Base-by-base conservation (phyloP, 2,888 invertebrate genomes). In the Dynastes grantii region DNA sequence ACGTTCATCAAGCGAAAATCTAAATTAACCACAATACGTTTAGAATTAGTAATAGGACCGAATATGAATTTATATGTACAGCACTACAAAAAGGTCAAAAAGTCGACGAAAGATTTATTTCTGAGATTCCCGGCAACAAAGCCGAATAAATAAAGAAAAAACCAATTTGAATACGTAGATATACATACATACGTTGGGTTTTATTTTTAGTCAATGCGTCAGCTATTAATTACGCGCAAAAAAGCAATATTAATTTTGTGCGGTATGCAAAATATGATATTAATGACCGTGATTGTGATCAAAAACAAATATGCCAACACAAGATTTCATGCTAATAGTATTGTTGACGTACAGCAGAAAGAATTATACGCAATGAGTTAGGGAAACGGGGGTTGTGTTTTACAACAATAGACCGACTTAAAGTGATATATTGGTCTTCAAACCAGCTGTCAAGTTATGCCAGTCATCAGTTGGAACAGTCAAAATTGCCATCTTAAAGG, bases 161-260 rank as follows among this genome's bases (percentile, higher is more conserved):
- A 22, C 51, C 29, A 29, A 68, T 68, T 68, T 68, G 68, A 68
- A 68, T 68, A 68, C 51, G 67, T 49, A 45, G 32, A 37, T 22
- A 27, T 49, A 67, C 45, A 45, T 51, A 1, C 51, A 5, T 53
- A 51, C 51, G 27, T 29, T 68, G 51, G 13, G 27, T 68, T 22
- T 68, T 68, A 68, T 68, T 68, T 68, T 68, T 68, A 68, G 68
- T 51, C 27, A 68, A 68, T 68, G 68, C 68, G 68, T 68, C 68
- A 68, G n/a, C 68, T 49, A 49, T 51, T 68, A 68, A 68, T 68
- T 68, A 68, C 51, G 27, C 5, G 16, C 13, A 29, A 68, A 68
- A 51, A 40, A 40, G 37, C 13, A 5, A 27, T 40, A 29, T 51
- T 51, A 49, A 68, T 68, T 68, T 63, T 32, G 13, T 29, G 29